Base-by-base conservation (phyloP, 1,140 invertebrate species). In the Halesus radiatus region DNA sequence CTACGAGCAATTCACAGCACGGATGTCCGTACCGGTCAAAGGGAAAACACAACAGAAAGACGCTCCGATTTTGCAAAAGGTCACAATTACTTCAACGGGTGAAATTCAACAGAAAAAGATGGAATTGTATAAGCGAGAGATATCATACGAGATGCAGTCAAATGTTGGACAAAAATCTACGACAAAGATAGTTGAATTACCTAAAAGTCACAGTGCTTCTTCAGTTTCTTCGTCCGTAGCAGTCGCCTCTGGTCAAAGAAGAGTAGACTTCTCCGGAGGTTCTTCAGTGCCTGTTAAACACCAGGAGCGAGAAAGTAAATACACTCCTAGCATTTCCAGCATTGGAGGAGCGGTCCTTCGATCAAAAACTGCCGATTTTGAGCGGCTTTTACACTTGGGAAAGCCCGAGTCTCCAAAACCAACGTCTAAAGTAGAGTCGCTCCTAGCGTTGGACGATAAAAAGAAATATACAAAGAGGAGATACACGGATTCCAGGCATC, bases 351-450 rank as follows among this genome's bases (percentile, higher is more conserved):
- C 91, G 18, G 93, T 94, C 32, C 85, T 94, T 72, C 88, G 91
- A 81, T 93, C 93, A 3, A 93, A 93, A 85, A 93, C 92, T 0
- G 92, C 92, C 0, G 92, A 94, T 80, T 92, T 94, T 81, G 93
- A 94, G 83, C 89, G 92, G 83, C 92, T 93, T 85, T 72, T 92
- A 22, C 88, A 87, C 22, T 85, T 20, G 85, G 78, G 68, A 18
- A 82, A 81, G 66, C 85, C 87, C 6, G 85, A 87, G 29, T 83
- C 86, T 64, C 85, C 87, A 8, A 85, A 87, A 32, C 83, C 86
- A 62, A 82, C 82, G 5, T 85, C 86, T 6, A 87, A 87, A n/a
- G 85, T 85, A 1, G 80, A 80, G 54, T 62, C 77, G 52, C 37
- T 84, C 5, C 68, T 26, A 91, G 89, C 78, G 74, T 64, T 76